Evolutionary conservation across 2,797 vertebrate genomes (phyloP).

Genomic region (Salarias fasciatus): DNA sequence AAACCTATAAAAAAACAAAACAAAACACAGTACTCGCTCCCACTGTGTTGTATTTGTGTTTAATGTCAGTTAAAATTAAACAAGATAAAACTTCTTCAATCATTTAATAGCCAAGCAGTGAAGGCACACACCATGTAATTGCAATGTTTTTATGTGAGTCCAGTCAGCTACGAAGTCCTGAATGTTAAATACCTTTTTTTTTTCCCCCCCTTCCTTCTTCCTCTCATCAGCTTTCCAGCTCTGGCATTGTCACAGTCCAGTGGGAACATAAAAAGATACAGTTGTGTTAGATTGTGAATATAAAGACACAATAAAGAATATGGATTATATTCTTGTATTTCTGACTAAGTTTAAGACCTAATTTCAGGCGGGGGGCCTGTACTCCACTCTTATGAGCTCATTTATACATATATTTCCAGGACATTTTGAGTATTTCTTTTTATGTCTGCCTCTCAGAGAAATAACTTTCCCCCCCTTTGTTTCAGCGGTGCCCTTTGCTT

Average conservation of each 20-base stretch:
- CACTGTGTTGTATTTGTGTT: not conserved
- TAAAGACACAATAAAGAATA: not conserved
- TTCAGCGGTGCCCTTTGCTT: constrained; percentile 9
- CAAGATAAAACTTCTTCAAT: not conserved
- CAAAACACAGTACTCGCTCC: not conserved
- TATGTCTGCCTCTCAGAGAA: constrained; percentile 8
- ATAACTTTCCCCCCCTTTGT: not conserved
- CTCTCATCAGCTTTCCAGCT: too few relatives aligned
- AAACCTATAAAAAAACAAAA: not conserved
- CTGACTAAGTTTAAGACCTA: too few relatives aligned
- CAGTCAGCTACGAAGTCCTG: not conserved
- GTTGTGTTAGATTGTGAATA: not conserved
- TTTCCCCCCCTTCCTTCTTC: not conserved
- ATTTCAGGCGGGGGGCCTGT: too few relatives aligned
- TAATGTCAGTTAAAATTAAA: not conserved
- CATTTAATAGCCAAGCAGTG: not conserved
- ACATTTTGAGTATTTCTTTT: constrained; percentile 1
- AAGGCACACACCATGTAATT: not conserved
- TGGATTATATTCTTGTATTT: too few relatives aligned
- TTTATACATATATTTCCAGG: constrained; percentile 2
- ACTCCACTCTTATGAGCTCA: constrained; percentile 12
- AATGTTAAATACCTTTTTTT: too few relatives aligned
- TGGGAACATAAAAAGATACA: too few relatives aligned
- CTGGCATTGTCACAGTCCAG: too few relatives aligned
- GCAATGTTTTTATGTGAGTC: not conserved